A percentile compares a stretch with the other conserved stretches of the same genome.
Conservation (phyloP, 2,888 invertebrate genomes). For the Pteria penguin region DNA sequence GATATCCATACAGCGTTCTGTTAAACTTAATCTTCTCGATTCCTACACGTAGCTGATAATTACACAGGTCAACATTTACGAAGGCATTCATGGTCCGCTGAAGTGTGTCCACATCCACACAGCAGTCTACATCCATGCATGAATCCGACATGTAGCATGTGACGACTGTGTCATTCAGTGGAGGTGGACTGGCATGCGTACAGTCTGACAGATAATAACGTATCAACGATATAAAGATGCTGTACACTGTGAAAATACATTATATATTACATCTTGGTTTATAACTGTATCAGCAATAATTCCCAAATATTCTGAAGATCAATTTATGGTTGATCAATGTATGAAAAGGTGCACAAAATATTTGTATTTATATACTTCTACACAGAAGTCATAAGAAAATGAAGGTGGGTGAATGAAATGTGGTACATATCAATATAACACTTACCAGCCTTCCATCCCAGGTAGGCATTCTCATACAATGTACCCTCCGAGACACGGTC, state of each 20-base stretch:
- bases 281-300: background rate
- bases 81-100: conserved; percentile 35
- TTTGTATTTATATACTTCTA: too few species aligned
- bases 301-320: background rate
- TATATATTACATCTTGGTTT: too few species aligned
- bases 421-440: too few species aligned
- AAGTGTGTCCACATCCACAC: conserved; percentile 38
- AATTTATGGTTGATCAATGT: too few species aligned
- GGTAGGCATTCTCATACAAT: conserved; percentile 28
- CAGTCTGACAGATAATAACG: conserved; percentile 15
- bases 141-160: conserved; percentile 42
- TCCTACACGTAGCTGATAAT: conserved; percentile 42
- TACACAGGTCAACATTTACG: conserved; percentile 44
- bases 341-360: too few species aligned
- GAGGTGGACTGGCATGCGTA: conserved; percentile 1
- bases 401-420: too few species aligned
- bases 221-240: too few species aligned
- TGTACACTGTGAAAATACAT: too few species aligned
- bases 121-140: conserved; percentile 52
- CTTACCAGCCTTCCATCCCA: conserved; percentile 53
- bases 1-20: conserved; percentile 38
- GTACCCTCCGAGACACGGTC: conserved; percentile 11
- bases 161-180: background rate
- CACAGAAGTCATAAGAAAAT: too few species aligned
- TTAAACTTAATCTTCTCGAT: conserved; percentile 41